Evolutionary conservation across 2,888 invertebrate species (phyloP), one percentile per base, ranked within the genome.

Genomic region (Latrodectus elegans): DNA sequence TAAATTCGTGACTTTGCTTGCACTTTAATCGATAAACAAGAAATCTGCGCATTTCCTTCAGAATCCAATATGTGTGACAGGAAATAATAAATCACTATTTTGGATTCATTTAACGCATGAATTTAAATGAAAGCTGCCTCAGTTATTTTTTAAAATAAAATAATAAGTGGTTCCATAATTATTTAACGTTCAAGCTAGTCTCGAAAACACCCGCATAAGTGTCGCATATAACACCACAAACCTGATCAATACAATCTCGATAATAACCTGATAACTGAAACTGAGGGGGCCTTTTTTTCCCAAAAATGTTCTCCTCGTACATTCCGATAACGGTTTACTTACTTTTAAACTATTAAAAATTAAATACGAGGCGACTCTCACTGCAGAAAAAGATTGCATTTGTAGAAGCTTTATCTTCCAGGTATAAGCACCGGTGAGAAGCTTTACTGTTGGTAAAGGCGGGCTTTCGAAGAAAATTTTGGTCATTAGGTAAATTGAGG

Each of bases 401-500:
- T 76, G 14, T 22, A 70, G 26, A 12, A 6, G 17, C 49, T 83
- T 76, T 71, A 76, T 70, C 76, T 71, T 60, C 52, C 17, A 68
- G 38, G 12, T 68, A 75, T 71, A 60, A 75, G 76, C 70, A 60
- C 76, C 52, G 14, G 51, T 22, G 51, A 55, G 71, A 55, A 38
- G 60, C 52, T 49, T 60, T n/a, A 22, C 38, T 71, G 26, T 49
- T 79, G 22, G 38, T 14, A n/a, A 75, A 49, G 15, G 49, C 64
- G 65, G 26, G 64, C 60, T 64, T 51, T 26, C 76, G 51, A 76
- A 75, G 76, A 68, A 76, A 83, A 83, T 83, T 75, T 76, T 75
- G 71, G 83, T 83, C 83, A 83, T 83, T 83, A 83, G 75, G 83
- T 76, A 83, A 83, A 83, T 83, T 83, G 83, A 71, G 76, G 82